Evolutionary conservation across 2,113 vertebrate genomes (phyloP).

Genomic region (Sander vitreus): DNA sequence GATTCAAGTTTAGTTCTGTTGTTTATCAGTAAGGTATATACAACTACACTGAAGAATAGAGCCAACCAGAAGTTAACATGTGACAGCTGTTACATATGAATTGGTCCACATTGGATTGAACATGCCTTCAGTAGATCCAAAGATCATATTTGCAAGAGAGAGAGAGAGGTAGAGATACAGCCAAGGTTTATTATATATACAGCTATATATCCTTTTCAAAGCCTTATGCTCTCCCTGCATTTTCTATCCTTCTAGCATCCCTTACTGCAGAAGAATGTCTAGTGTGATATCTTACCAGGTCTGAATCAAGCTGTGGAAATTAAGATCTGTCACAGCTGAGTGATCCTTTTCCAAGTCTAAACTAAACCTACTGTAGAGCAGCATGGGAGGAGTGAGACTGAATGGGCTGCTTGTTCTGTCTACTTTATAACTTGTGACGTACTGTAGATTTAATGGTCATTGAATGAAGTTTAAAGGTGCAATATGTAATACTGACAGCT

Average conservation of each 20-base stretch:
- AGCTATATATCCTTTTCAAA: not conserved
- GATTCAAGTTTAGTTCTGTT: not conserved
- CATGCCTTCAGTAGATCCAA: too few relatives aligned
- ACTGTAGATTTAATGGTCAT: slow-evolving; percentile 1
- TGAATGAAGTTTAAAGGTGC: not conserved
- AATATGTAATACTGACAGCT: too few relatives aligned
- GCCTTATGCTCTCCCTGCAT: not conserved
- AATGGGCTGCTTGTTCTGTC: not conserved
- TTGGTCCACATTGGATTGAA: too few relatives aligned
- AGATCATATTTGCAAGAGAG: not conserved
- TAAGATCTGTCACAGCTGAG: slow-evolving; percentile 12
- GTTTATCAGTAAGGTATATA: not conserved
- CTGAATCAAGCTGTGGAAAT: slow-evolving; percentile 6
- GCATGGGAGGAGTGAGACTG: not conserved
- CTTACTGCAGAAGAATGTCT: not conserved
- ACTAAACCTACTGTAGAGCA: not conserved
- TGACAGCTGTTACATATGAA: not conserved
- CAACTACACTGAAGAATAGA: not conserved
- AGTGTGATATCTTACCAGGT: not conserved
- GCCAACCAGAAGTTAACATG: too few relatives aligned
- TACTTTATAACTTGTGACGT: not conserved
- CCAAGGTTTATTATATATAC: not conserved
- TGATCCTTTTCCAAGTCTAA: slow-evolving; percentile 4
- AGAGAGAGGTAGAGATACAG: not conserved
- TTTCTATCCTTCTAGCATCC: not conserved